Percentiles rank a stretch among this genome's conserved stretches.
phyloP scores from a whole-genome alignment of 2,888 invertebrate species.

The Amphimallon solstitiale region DNA sequence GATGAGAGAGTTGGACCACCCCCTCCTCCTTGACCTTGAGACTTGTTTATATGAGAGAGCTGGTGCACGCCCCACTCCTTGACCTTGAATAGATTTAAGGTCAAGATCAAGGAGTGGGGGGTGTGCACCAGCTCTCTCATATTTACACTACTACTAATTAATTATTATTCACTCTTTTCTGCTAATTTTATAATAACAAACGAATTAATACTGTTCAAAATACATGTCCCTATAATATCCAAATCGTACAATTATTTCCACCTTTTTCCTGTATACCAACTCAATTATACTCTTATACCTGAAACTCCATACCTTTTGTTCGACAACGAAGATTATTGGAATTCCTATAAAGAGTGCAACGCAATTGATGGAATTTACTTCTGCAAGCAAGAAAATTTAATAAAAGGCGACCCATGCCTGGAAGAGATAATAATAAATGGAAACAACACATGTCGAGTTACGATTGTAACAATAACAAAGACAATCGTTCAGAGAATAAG shows the following conservation, averaged over 20 bases:
- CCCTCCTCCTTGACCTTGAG: too few species aligned
- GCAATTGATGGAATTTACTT: conserved; percentile 4
- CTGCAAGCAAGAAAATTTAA: not conserved
- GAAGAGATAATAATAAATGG: not conserved
- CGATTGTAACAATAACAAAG: not conserved
- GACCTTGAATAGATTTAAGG: too few species aligned
- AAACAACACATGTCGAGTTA: conserved; percentile 2
- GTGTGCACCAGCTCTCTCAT: too few species aligned
- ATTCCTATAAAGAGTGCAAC: not conserved
- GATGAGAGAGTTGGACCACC: too few species aligned
- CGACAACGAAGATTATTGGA: conserved; percentile 27
- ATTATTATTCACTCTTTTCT: conserved; percentile 21
- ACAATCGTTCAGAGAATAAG: conserved; percentile 9
- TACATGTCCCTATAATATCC: conserved; percentile 28
- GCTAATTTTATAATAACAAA: not conserved
- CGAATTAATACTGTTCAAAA: conserved; percentile 23
- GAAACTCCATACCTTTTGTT: conserved; percentile 28
- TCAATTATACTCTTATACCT: conserved; percentile 25
- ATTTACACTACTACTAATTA: too few species aligned
- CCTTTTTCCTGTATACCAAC: conserved; percentile 13
- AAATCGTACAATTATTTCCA: conserved; percentile 19
- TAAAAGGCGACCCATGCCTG: conserved; percentile 15
- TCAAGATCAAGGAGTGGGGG: too few species aligned
- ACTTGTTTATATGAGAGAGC: too few species aligned
- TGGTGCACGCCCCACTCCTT: too few species aligned